These are phyloP conservation scores for Gryllus bimaculatus DNA, from an alignment of 1,140 invertebrate genomes.

Conservation along the genomic window DNA sequence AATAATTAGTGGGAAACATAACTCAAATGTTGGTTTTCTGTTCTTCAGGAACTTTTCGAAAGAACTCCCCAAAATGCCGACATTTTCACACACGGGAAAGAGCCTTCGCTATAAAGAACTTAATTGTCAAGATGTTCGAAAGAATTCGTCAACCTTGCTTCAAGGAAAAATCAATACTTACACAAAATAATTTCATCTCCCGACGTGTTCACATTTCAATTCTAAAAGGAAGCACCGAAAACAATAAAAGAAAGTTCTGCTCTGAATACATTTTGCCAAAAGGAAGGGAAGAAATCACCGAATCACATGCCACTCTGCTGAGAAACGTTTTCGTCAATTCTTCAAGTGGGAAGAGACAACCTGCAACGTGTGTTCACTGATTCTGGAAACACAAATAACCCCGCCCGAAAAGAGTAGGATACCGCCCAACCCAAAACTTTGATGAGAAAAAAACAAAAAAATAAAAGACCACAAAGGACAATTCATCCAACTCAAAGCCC, in stretches of 20 bases:
- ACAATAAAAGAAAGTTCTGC: constrained; percentile 6
- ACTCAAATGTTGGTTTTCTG: background rate
- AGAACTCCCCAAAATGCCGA: constrained; percentile 7
- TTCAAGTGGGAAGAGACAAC: background rate
- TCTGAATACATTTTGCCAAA: constrained; percentile 8
- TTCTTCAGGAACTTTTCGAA: background rate
- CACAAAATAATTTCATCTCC: constrained; percentile 10
- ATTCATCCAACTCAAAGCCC: background rate
- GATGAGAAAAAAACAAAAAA: no score
- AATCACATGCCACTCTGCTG: background rate
- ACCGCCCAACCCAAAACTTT: background rate
- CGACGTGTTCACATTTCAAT: background rate
- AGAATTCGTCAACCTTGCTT: background rate
- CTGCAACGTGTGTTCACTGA: no score
- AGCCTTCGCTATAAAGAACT: constrained; percentile 6
- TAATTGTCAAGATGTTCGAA: constrained; percentile 3
- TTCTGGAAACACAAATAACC: no score
- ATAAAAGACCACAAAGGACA: background rate
- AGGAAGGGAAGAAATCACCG: background rate
- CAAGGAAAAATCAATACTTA: background rate
- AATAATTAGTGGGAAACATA: constrained; percentile 10
- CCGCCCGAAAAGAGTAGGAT: background rate
- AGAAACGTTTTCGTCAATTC: constrained; percentile 9
- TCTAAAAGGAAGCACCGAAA: background rate
- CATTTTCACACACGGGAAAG: background rate